These are phyloP conservation scores for Drosophila barbarae DNA, from an alignment of 2,888 invertebrate genomes.

Conservation along the genomic window DNA sequence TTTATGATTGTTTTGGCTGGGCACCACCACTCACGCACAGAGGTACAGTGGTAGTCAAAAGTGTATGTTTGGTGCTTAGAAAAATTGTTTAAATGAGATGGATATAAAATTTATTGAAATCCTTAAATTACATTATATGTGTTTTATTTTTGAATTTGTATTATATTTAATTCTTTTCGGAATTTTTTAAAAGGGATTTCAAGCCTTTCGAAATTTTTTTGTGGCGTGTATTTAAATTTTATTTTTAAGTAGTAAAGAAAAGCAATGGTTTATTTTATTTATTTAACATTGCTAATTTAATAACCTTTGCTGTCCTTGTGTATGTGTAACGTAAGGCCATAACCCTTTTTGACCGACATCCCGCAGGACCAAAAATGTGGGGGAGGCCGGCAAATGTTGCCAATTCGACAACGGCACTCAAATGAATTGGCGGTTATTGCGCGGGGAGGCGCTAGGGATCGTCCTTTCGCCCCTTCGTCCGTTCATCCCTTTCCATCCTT, in stretches of 20 bases:
- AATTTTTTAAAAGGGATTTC: too few relatives aligned
- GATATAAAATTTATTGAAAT: too few relatives aligned
- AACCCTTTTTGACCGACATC: constrained; percentile 70
- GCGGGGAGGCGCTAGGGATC: constrained; percentile 14
- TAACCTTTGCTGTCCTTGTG: background rate
- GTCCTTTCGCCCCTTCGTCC: constrained; percentile 6
- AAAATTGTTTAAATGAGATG: background rate
- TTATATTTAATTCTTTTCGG: too few relatives aligned
- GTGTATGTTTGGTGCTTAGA: background rate
- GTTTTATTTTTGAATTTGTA: too few relatives aligned
- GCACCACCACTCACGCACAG: constrained; percentile 16
- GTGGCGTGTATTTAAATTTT: too few relatives aligned
- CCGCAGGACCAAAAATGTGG: constrained; percentile 54
- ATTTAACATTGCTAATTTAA: background rate
- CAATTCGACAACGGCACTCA: constrained; percentile 75
- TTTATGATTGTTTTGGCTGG: constrained; percentile 43
- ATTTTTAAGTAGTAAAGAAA: too few relatives aligned
- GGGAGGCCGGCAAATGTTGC: constrained; percentile 59
- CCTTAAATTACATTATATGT: too few relatives aligned
- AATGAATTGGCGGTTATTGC: constrained; percentile 73
- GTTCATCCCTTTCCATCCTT: background rate
- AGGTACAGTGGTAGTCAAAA: background rate
- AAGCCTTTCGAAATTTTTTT: too few relatives aligned
- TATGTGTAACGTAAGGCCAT: constrained; percentile 46
- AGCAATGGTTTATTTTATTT: too few relatives aligned